phyloP scores from a whole-genome alignment of 2,888 invertebrate genomes.

The Agrotis exclamationis region DNA sequence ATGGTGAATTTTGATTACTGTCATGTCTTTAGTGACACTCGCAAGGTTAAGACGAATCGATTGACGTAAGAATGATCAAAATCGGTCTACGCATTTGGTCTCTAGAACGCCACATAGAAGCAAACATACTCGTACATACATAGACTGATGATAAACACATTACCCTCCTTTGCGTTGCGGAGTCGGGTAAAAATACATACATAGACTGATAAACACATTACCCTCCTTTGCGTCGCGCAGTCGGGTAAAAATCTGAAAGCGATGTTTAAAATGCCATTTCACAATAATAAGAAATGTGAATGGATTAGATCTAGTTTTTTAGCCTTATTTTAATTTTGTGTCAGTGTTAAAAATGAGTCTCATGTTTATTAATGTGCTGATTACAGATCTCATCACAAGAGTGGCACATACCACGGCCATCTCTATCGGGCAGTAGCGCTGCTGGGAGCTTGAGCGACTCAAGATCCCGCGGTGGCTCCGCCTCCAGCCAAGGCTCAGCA shows the following conservation, averaged over 20 bases:
- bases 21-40: no score
- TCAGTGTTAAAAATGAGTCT: slow-evolving; percentile 5
- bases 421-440: slow-evolving; percentile 91
- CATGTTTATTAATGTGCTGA: slow-evolving; percentile 28
- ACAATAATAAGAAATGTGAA: not conserved
- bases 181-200: no score
- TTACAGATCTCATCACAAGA: slow-evolving; percentile 85
- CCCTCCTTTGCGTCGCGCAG: no score
- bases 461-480: slow-evolving; percentile 91
- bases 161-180: no score
- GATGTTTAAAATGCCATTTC: not conserved
- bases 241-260: not conserved
- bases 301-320: not conserved
- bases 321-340: not conserved
- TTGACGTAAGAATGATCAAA: no score
- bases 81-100: no score
- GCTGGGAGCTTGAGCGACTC: slow-evolving; percentile 82
- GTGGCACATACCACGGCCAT: slow-evolving; percentile 97
- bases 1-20: no score
- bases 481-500: slow-evolving; percentile 91
- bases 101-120: no score
- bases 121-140: no score
- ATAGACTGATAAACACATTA: no score
- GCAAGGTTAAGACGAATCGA: no score
- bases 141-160: no score